Conservation (phyloP, 2,888 invertebrate genomes). For the Idaea dimidiata region DNA sequence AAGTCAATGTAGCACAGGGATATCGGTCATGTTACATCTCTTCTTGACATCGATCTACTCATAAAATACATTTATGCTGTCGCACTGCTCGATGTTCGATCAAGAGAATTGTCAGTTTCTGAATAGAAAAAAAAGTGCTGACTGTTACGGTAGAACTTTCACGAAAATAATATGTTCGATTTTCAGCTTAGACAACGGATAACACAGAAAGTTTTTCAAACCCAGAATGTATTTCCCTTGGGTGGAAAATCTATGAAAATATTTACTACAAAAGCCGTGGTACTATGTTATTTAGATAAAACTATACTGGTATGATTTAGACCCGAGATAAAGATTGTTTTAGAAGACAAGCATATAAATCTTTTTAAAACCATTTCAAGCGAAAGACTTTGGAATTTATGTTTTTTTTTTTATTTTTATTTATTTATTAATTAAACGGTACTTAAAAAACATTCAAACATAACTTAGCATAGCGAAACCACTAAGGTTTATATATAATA, state of each 20-base stretch:
- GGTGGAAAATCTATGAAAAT: constrained; percentile 18
- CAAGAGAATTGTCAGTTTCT: constrained; percentile 18
- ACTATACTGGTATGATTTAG: background rate
- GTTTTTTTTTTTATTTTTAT: too few species aligned
- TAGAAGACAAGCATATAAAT: too few species aligned
- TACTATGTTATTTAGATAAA: background rate
- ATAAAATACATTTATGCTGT: background rate
- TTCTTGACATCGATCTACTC: background rate
- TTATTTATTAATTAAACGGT: too few species aligned
- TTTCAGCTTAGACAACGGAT: constrained; percentile 16
- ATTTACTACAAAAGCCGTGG: constrained; percentile 16
- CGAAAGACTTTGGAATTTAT: too few species aligned
- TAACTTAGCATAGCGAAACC: too few species aligned
- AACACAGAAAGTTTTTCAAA: constrained; percentile 23
- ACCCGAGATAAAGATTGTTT: background rate
- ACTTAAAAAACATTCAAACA: too few species aligned
- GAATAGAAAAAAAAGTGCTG: constrained; percentile 18
- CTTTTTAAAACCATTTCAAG: too few species aligned
- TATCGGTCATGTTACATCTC: background rate
- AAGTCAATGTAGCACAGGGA: background rate
- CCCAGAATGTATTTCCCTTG: constrained; percentile 20
- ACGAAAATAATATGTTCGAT: constrained; percentile 17
- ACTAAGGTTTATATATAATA: too few species aligned
- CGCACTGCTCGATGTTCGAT: constrained; percentile 2
- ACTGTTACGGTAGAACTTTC: constrained; percentile 12